Evolutionary conservation across 2,888 invertebrate species (phyloP).

Genomic region (Microplitis manilae): DNA sequence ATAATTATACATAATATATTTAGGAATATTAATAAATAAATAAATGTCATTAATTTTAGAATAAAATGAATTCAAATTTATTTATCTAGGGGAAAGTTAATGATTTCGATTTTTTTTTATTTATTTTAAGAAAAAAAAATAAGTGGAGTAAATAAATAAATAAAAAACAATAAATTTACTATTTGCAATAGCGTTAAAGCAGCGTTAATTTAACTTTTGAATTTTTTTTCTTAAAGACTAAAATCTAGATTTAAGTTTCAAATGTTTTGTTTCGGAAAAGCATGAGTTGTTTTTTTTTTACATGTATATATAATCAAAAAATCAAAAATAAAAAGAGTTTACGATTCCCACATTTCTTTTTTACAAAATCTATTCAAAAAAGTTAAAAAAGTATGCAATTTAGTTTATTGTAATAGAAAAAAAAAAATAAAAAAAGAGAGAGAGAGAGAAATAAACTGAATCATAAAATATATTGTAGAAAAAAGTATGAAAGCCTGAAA

Average conservation of each 20-base stretch:
- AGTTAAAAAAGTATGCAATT: not conserved
- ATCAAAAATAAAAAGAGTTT: too few relatives aligned
- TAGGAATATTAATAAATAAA: conserved; percentile 10
- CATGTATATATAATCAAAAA: too few relatives aligned
- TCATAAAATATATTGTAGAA: not conserved
- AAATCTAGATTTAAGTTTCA: not conserved
- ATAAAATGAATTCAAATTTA: conserved; percentile 60
- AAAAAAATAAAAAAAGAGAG: not conserved
- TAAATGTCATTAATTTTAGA: conserved; percentile 32
- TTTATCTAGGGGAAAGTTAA: conserved; percentile 66
- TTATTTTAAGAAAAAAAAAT: conserved; percentile 36
- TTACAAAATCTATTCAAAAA: too few relatives aligned
- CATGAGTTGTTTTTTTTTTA: too few relatives aligned
- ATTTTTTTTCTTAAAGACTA: not conserved
- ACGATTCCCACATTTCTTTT: too few relatives aligned
- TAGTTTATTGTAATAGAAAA: not conserved
- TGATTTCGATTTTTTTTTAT: conserved; percentile 12
- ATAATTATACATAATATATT: not conserved
- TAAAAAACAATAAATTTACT: conserved; percentile 60
- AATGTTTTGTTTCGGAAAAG: not conserved
- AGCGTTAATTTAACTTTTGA: not conserved
- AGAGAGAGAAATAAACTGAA: not conserved
- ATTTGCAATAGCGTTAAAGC: conserved; percentile 50
- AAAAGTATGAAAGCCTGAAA: conserved; percentile 8
- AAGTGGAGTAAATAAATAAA: conserved; percentile 52